Conservation (phyloP, 2,888 invertebrate species). For the Aelia acuminata region DNA sequence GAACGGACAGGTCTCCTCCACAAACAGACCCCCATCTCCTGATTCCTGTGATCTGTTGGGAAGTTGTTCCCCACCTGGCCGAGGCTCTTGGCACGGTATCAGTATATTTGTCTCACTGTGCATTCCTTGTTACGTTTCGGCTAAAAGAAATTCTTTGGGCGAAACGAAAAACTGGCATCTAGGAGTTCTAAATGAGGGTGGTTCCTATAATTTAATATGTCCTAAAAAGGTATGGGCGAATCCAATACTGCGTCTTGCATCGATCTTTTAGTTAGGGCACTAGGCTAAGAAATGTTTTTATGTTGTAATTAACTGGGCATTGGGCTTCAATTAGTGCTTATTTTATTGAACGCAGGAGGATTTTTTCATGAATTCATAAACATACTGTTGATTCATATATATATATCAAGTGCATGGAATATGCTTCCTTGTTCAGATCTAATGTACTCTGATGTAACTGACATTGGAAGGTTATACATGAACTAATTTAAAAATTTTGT, state of each 20-base stretch:
- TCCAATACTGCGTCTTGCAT: background rate
- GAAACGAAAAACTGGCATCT: constrained; percentile 1
- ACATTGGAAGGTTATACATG: background rate
- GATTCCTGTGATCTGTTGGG: background rate
- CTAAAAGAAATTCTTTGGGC: background rate
- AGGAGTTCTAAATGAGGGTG: background rate
- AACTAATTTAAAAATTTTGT: too few species aligned
- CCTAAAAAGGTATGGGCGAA: background rate
- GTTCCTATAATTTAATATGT: background rate
- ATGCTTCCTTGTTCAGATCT: background rate
- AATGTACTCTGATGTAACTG: background rate
- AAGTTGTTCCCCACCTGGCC: constrained; percentile 23
- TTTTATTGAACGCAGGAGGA: background rate
- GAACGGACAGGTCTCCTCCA: background rate
- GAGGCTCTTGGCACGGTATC: background rate
- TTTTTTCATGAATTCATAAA: background rate
- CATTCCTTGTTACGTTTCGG: constrained; percentile 40
- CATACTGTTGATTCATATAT: background rate
- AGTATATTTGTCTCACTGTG: constrained; percentile 19
- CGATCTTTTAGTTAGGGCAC: background rate
- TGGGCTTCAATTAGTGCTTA: background rate
- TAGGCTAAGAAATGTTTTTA: background rate
- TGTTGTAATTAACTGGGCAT: background rate
- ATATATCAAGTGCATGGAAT: background rate
- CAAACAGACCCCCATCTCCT: background rate